Evolutionary conservation across 2,113 vertebrate genomes (phyloP).

Genomic region (Eubucco bourcierii): DNA sequence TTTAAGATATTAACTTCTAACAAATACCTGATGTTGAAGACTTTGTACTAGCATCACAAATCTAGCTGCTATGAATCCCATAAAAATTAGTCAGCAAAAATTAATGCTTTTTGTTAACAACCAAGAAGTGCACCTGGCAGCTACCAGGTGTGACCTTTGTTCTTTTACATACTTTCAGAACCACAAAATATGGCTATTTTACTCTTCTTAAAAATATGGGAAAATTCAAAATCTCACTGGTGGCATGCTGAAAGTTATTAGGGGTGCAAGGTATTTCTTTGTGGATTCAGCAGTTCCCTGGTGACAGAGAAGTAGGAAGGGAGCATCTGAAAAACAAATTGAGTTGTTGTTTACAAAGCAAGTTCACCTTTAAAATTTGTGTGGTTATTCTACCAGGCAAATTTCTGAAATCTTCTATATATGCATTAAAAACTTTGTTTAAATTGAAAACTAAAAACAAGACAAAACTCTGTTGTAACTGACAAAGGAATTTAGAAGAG

Average conservation of each 20-base stretch:
- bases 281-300: background rate
- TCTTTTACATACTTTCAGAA: background rate
- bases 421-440: background rate
- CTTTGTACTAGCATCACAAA: background rate
- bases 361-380: background rate
- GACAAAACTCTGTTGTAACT: background rate
- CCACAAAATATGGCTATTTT: background rate
- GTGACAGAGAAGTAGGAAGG: background rate
- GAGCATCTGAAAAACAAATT: background rate
- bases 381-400: background rate
- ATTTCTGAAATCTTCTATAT: background rate
- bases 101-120: background rate
- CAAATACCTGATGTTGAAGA: background rate
- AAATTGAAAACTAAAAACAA: background rate
- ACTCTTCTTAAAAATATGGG: background rate
- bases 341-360: background rate
- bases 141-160: background rate
- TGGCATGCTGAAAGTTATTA: background rate
- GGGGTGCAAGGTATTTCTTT: background rate
- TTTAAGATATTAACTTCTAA: background rate
- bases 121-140: background rate
- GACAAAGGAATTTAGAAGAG: background rate
- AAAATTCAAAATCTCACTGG: background rate
- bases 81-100: background rate
- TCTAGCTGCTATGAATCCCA: background rate